Evolutionary conservation across 2,797 vertebrate genomes (phyloP).

Genomic region (Calcarius lapponicus): DNA sequence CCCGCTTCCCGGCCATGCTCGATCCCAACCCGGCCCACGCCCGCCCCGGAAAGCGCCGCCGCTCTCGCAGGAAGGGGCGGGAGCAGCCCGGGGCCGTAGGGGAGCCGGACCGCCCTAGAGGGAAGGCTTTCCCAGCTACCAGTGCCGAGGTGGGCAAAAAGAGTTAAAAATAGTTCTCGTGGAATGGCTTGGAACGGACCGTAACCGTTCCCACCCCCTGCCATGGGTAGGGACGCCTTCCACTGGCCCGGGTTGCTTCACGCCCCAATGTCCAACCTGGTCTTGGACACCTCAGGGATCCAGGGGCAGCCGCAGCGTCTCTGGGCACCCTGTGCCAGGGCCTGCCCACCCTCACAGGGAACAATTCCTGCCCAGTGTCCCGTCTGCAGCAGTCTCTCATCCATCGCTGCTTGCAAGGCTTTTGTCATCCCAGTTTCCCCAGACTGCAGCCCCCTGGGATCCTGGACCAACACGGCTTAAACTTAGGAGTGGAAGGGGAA

Average conservation of each 20-base stretch:
- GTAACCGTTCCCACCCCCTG: not conserved
- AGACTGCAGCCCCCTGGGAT: not conserved
- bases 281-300: rapidly evolving
- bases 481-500: not conserved
- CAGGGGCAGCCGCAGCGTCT: not conserved
- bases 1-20: too few relatives aligned
- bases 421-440: not conserved
- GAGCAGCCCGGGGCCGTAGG: too few relatives aligned
- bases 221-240: not conserved
- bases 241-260: rapidly evolving
- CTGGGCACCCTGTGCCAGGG: too few relatives aligned
- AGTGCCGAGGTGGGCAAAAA: too few relatives aligned
- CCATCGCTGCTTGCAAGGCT: not conserved
- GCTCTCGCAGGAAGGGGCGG: too few relatives aligned
- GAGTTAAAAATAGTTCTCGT: too few relatives aligned
- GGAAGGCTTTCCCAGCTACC: too few relatives aligned
- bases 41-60: too few relatives aligned
- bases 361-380: not conserved
- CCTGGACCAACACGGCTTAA: not conserved
- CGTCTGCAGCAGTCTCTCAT: not conserved
- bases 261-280: not conserved
- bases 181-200: too few relatives aligned
- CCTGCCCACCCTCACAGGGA: too few relatives aligned
- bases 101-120: too few relatives aligned
- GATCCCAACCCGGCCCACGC: too few relatives aligned